Evolutionary conservation across 2,113 vertebrate genomes (phyloP).

Genomic region (Cephalopterus ornatus): DNA sequence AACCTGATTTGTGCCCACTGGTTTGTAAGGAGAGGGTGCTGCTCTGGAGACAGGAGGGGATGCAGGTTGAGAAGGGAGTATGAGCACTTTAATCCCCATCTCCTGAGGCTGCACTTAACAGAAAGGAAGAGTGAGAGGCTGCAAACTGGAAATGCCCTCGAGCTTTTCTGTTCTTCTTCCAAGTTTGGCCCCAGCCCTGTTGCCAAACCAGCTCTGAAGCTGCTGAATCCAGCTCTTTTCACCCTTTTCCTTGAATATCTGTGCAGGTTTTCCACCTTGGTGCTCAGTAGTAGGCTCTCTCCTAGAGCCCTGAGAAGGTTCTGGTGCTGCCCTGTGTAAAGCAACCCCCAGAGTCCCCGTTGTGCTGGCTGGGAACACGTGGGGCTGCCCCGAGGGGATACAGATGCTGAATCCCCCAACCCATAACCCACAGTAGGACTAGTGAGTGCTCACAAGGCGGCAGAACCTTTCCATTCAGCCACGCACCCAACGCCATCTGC

Average conservation of each 20-base stretch:
- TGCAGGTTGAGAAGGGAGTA: background rate
- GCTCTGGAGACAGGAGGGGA: background rate
- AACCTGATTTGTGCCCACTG: background rate
- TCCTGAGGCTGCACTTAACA: background rate
- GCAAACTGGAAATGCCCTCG: background rate
- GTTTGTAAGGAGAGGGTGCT: background rate
- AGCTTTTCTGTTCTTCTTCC: background rate
- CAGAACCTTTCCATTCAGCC: background rate
- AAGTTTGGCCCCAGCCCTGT: background rate
- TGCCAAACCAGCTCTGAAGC: no score
- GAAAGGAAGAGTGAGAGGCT: background rate
- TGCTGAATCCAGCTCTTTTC: background rate
- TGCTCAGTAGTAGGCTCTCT: background rate
- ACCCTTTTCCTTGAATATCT: background rate
- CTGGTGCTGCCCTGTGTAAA: no score
- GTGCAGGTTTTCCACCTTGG: background rate
- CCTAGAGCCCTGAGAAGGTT: background rate
- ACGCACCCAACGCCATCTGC: fast-evolving
- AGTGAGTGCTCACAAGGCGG: background rate
- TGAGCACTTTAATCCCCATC: background rate
- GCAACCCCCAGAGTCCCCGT: background rate
- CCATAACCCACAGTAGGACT: background rate
- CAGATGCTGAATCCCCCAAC: background rate
- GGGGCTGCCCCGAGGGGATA: background rate
- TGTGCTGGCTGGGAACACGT: background rate